These are phyloP conservation scores for Lepilemur septentrionalis DNA, from an alignment of 2,797 vertebrate species.

Conservation along the genomic window DNA sequence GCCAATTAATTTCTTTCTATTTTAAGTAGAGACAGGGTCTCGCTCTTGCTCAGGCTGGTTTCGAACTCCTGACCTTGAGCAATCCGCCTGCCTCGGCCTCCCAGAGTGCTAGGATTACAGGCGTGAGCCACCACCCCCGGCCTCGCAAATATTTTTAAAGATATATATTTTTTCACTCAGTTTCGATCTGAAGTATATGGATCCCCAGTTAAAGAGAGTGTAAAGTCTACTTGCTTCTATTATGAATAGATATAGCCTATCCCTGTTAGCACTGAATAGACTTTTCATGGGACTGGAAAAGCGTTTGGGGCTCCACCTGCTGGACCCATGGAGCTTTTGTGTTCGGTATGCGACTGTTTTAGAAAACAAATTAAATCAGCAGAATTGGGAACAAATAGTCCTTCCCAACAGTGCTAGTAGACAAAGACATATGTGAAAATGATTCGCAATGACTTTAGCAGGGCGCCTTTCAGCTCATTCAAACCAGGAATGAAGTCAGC, in stretches of 20 bases:
- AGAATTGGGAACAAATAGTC: slow-evolving; percentile 9
- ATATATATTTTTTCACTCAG: background rate
- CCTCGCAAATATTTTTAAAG: slow-evolving; percentile 19
- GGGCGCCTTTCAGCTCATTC: background rate
- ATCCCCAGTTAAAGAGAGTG: background rate
- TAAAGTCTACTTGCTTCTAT: background rate
- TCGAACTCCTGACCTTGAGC: too few species aligned
- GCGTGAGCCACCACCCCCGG: too few species aligned
- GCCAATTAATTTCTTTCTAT: too few species aligned
- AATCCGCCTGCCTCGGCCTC: too few species aligned
- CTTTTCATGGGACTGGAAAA: background rate
- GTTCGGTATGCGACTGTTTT: background rate
- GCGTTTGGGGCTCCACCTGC: slow-evolving; percentile 59
- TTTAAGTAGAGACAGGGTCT: too few species aligned
- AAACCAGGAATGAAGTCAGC: background rate
- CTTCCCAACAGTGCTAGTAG: slow-evolving; percentile 29
- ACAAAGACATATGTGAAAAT: slow-evolving; percentile 36
- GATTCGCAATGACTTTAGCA: background rate
- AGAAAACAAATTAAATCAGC: slow-evolving; percentile 58
- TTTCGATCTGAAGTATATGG: background rate
- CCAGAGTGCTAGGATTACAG: too few species aligned
- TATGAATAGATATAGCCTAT: background rate
- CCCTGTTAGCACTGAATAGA: background rate
- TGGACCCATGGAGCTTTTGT: background rate
- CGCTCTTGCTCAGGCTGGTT: too few species aligned